Evolutionary conservation across 2,797 vertebrate species (phyloP).

Genomic region (Acanthiza pusilla): DNA sequence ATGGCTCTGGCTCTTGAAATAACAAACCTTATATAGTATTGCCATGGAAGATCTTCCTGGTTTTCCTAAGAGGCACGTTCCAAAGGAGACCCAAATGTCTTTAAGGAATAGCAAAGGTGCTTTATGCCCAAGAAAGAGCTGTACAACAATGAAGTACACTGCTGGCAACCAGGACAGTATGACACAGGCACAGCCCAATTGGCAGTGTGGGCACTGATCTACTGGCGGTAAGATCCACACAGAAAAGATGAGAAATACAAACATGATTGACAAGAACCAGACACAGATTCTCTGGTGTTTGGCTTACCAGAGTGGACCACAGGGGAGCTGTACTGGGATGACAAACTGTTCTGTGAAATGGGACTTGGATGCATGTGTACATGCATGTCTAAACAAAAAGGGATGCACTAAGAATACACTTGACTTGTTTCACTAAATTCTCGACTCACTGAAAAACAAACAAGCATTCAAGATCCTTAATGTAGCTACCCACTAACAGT

Average conservation of each 20-base stretch:
- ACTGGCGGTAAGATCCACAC: not conserved
- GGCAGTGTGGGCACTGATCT: not conserved
- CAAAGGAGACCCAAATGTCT: not conserved
- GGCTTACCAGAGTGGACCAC: not conserved
- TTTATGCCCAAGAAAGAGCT: not conserved
- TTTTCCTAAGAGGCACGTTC: not conserved
- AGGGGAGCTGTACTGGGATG: not conserved
- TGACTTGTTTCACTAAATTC: not conserved
- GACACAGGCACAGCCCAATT: not conserved
- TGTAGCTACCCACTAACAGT: not conserved
- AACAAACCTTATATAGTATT: not conserved
- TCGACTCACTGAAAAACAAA: slow-evolving; percentile 11
- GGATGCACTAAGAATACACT: not conserved
- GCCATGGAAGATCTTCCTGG: not conserved
- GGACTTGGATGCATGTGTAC: not conserved
- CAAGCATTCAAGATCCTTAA: not conserved
- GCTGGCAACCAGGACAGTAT: not conserved
- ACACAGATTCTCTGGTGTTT: not conserved
- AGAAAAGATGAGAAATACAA: not conserved
- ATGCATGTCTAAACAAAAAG: not conserved
- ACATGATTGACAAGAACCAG: not conserved
- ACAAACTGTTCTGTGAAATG: not conserved
- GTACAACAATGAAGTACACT: not conserved
- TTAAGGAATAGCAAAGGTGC: not conserved
- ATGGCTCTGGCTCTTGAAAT: not conserved